Evolutionary conservation across 2,888 invertebrate genomes (phyloP).

Genomic region (Cataglyphis altisquamis): DNA sequence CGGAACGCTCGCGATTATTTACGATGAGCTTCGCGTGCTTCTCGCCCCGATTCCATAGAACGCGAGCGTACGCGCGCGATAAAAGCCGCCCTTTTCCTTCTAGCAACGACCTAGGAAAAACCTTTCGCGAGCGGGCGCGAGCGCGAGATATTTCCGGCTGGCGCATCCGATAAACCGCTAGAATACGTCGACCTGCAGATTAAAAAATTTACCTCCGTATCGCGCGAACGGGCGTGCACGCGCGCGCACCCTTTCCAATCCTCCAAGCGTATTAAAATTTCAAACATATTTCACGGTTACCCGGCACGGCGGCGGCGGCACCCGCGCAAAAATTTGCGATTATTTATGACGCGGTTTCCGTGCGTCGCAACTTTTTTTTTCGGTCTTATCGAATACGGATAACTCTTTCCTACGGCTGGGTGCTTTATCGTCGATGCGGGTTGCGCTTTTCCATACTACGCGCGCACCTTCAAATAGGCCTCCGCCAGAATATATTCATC

Average conservation of each 20-base stretch:
- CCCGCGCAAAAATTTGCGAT: conserved; percentile 57
- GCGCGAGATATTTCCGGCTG: conserved; percentile 37
- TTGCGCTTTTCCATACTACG: conserved; percentile 36
- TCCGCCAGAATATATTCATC: not conserved
- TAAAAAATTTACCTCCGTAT: conserved; percentile 65
- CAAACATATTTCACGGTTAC: conserved; percentile 58
- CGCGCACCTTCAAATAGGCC: not conserved
- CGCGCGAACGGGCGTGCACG: conserved; percentile 18
- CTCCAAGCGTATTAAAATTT: conserved; percentile 57
- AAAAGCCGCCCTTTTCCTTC: conserved; percentile 57
- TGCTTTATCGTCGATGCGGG: conserved; percentile 40
- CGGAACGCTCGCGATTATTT: conserved; percentile 67
- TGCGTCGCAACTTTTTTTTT: conserved; percentile 48
- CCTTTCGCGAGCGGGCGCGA: conserved; percentile 34
- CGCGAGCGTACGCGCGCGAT: conserved; percentile 54
- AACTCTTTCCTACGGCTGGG: conserved; percentile 44
- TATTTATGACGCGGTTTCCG: conserved; percentile 64
- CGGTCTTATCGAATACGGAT: conserved; percentile 52
- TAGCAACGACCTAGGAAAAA: conserved; percentile 44
- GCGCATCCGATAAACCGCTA: conserved; percentile 61
- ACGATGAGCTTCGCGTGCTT: conserved; percentile 68
- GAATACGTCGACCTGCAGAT: conserved; percentile 49
- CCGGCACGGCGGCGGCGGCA: conserved; percentile 28
- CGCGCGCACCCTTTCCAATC: conserved; percentile 42
- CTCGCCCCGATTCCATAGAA: conserved; percentile 57